These are phyloP conservation scores for Apogon talboti DNA, from an alignment of 2,797 vertebrate genomes.

Conservation along the genomic window DNA sequence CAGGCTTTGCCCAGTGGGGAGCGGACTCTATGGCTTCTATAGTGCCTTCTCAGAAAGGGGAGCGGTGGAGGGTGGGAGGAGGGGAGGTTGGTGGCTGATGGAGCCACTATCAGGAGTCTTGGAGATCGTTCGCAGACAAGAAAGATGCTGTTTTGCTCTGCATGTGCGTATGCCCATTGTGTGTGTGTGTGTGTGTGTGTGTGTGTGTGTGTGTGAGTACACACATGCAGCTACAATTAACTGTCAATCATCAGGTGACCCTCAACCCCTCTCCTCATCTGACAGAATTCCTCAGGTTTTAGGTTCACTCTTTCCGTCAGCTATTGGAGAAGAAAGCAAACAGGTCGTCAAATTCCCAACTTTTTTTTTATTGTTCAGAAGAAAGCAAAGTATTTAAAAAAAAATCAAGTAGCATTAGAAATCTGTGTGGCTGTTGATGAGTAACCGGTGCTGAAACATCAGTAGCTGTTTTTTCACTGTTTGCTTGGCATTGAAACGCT, in stretches of 20 bases:
- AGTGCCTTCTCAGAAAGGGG: constrained; percentile 50
- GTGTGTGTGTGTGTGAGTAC: constrained; percentile 8
- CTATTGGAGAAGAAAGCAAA: constrained; percentile 61
- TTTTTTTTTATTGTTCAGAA: constrained; percentile 10
- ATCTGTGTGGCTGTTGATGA: constrained; percentile 24
- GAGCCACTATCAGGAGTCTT: constrained; percentile 46
- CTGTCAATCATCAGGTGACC: constrained; percentile 73
- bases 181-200: constrained; percentile 29
- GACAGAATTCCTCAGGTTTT: constrained; percentile 73
- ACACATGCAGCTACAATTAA: constrained; percentile 60
- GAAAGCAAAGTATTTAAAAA: not conserved
- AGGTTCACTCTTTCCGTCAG: constrained; percentile 65
- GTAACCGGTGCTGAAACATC: constrained; percentile 30
- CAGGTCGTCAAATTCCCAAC: constrained; percentile 50
- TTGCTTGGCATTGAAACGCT: constrained; percentile 53
- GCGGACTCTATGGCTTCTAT: constrained; percentile 61
- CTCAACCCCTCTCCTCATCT: constrained; percentile 51
- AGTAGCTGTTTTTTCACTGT: constrained; percentile 25
- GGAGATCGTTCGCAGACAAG: constrained; percentile 49
- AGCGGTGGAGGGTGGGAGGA: constrained; percentile 14
- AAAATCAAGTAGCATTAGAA: constrained; percentile 7
- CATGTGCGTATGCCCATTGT: constrained; percentile 32
- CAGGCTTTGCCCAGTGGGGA: constrained; percentile 55
- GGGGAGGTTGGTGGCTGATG: constrained; percentile 21
- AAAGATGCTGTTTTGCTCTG: constrained; percentile 49